Percentiles rank a stretch among this genome's conserved stretches.
Evolutionary conservation across 2,797 vertebrate genomes (phyloP).

Genomic region (Cynodonichthys magdalenae): DNA sequence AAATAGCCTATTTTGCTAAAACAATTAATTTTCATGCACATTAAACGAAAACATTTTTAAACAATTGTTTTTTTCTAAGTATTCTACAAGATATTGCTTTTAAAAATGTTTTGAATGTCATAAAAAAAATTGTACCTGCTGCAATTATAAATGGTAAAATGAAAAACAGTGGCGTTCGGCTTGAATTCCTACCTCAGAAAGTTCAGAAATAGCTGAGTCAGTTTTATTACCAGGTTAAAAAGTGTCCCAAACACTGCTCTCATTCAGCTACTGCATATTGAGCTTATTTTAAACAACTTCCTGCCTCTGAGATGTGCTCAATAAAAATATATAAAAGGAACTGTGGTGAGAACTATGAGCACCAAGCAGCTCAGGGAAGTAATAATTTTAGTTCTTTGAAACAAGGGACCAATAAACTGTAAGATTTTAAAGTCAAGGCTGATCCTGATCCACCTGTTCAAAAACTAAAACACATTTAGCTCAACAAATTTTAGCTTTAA

Average conservation of each 20-base stretch:
- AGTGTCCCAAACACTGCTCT: neutral
- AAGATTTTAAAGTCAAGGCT: neutral
- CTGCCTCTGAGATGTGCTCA: neutral
- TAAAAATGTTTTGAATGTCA: too few relatives aligned
- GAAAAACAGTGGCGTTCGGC: neutral
- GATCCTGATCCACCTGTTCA: too few relatives aligned
- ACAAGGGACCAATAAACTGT: neutral
- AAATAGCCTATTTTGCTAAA: neutral
- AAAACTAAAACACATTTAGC: neutral
- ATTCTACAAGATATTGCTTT: too few relatives aligned
- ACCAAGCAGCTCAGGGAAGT: neutral
- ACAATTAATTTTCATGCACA: neutral
- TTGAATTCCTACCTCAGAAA: neutral
- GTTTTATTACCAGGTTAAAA: neutral
- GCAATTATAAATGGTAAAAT: neutral
- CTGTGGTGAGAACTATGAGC: neutral
- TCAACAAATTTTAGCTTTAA: neutral
- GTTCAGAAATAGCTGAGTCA: neutral
- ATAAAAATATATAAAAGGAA: slow-evolving; percentile 16
- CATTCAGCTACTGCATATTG: neutral
- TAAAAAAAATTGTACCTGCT: neutral
- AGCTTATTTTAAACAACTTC: neutral
- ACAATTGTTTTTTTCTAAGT: too few relatives aligned
- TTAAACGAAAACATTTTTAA: too few relatives aligned
- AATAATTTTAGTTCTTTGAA: neutral